Conservation (phyloP, 2,888 invertebrate genomes). For the Hydriomena furcata region DNA sequence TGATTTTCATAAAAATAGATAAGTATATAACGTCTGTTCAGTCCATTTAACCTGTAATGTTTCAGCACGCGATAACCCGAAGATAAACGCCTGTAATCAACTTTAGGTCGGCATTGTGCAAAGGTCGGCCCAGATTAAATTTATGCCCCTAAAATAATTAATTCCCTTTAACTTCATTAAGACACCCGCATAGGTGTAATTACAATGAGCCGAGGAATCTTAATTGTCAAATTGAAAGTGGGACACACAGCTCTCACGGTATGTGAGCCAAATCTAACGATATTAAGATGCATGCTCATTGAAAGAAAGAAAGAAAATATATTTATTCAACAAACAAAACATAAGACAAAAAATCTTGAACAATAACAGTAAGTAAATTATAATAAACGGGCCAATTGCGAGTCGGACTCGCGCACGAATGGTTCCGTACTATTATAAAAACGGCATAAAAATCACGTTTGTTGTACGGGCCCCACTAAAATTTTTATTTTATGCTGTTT, state of each 20-base stretch:
- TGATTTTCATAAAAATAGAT: background rate
- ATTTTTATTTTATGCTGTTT: too few species aligned
- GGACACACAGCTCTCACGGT: slow-evolving; percentile 44
- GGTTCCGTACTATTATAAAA: too few species aligned
- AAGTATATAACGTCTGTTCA: slow-evolving; percentile 7
- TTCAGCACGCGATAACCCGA: slow-evolving; percentile 47
- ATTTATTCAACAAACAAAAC: too few species aligned
- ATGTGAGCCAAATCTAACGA: background rate
- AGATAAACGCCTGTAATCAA: slow-evolving; percentile 59
- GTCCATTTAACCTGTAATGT: slow-evolving; percentile 33
- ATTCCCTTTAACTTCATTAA: slow-evolving; percentile 83
- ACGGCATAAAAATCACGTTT: too few species aligned
- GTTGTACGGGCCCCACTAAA: too few species aligned
- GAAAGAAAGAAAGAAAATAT: too few species aligned
- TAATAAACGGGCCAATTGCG: too few species aligned
- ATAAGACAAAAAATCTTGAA: too few species aligned
- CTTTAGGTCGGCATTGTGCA: slow-evolving; percentile 59
- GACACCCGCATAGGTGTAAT: slow-evolving; percentile 83
- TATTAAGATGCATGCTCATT: too few species aligned
- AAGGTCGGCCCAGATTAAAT: slow-evolving; percentile 77
- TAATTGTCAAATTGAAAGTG: slow-evolving; percentile 77
- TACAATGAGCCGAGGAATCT: slow-evolving; percentile 82
- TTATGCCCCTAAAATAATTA: slow-evolving; percentile 81
- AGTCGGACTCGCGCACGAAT: too few species aligned
- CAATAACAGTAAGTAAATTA: too few species aligned